Base-by-base conservation (phyloP, 53 echinoderm and acorn worm species). In the Holothuria scabra region DNA sequence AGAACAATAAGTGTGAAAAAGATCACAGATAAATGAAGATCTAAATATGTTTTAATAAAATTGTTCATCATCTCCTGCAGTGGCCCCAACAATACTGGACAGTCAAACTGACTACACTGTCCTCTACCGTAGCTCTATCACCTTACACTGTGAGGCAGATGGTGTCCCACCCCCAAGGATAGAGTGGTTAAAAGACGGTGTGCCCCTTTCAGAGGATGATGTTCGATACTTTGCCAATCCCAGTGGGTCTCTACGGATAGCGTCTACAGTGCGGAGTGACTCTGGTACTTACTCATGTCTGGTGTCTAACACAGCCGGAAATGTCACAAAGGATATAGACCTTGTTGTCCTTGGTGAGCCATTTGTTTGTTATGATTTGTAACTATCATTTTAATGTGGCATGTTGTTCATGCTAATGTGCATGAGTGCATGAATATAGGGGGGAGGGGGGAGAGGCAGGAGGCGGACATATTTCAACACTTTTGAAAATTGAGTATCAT, bases 171-270 rank as follows among this genome's bases (percentile, higher is more conserved):
- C 92, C 2, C 97, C 97, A 14, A 79, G 82, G 20, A 80, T 90
- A 46, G 87, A 84, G 6, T 97, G 97, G 97, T 75, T 88, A 41
- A 97, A 92, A 60, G 92, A 94, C 26, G 92, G 92, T 48, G 62
- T 82, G 46, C 66, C 86, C 22, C 83, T 97, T 79, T 70, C 89
- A 8, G 90, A 92, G 60, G 92, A 88, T 31, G 94, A 97, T 46
- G 76, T 49, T 25, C 69, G 90, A 65, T 89, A 89, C 82, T 89
- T 85, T 35, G 61, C 85, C 13, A 80, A 66, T n/a, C 85, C 90
- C 16, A 72, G 58, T 32, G 84, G 87, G 19, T 88, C 88, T 0
- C 80, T 91, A 22, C 56, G 82, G 23, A 84, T 91, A 21, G 82
- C 84, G 0, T 88, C 85, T 2, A 87, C 91, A 4, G 76, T 84